Evolutionary conservation across 2,113 vertebrate species (phyloP).

Genomic region (Elaphurus davidianus): DNA sequence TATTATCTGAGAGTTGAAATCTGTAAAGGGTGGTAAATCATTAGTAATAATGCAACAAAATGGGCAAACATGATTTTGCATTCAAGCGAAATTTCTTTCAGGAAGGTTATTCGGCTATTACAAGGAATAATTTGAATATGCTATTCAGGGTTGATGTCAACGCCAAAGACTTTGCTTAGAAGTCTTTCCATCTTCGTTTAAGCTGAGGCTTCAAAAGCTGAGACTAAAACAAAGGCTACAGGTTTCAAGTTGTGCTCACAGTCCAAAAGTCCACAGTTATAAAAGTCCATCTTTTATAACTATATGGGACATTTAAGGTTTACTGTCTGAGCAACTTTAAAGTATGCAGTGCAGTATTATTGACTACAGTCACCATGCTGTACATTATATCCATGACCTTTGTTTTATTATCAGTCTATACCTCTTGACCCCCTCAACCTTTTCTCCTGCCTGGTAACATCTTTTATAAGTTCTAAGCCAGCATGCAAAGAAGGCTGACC

Average conservation of each 20-base stretch:
- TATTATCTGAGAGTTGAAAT: background rate
- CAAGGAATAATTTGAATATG: conserved; percentile 9
- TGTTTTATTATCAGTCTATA: background rate
- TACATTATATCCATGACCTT: background rate
- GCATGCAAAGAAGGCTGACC: background rate
- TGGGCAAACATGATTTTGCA: background rate
- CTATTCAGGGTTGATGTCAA: background rate
- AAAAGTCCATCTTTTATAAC: too few relatives aligned
- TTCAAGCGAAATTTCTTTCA: background rate
- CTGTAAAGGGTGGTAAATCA: background rate
- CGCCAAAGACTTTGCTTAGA: background rate
- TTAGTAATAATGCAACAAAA: background rate
- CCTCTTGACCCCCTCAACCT: background rate
- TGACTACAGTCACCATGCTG: background rate
- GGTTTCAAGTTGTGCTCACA: background rate
- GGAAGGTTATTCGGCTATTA: background rate
- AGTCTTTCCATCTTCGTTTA: background rate
- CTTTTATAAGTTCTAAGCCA: background rate
- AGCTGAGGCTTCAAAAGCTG: background rate
- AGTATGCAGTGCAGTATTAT: background rate
- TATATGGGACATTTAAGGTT: background rate
- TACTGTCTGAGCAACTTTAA: background rate
- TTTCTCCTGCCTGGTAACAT: background rate
- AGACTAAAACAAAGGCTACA: background rate
- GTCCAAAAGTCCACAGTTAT: background rate